These are phyloP conservation scores for Tamandua tetradactyla DNA, from an alignment of 2,797 vertebrate species.

Conservation along the genomic window DNA sequence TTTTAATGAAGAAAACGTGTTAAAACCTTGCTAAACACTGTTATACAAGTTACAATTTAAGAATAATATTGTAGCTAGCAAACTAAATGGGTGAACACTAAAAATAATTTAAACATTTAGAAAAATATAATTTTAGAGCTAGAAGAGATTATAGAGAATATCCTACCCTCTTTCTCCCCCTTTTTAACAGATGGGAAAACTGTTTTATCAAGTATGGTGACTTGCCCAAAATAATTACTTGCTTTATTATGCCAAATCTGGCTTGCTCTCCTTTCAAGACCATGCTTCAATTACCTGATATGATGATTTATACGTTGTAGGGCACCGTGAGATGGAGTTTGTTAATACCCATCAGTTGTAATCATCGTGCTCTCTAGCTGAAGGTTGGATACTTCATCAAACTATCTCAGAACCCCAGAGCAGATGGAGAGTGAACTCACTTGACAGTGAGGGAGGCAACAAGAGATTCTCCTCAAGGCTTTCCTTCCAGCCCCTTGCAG, in stretches of 20 bases:
- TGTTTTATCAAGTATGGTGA: slow-evolving; percentile 11
- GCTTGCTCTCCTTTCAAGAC: neutral
- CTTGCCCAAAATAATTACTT: neutral
- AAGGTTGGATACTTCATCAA: neutral
- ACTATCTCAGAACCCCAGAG: neutral
- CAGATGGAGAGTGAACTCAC: neutral
- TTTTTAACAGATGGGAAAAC: neutral
- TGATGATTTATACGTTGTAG: neutral
- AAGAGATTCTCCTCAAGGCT: neutral
- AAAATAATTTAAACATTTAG: neutral
- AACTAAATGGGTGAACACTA: neutral
- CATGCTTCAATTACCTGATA: neutral
- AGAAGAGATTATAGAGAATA: neutral
- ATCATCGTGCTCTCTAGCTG: neutral
- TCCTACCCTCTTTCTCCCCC: neutral
- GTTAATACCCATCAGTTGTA: neutral
- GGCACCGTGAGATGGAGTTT: neutral
- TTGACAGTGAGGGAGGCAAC: neutral
- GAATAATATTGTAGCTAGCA: neutral
- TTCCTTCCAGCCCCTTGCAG: neutral
- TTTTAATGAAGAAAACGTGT: neutral
- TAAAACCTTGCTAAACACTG: neutral
- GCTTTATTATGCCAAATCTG: slow-evolving; percentile 8
- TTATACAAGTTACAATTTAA: neutral
- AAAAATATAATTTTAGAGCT: neutral